Evolutionary conservation across 2,113 vertebrate genomes (phyloP).

Genomic region (Bos javanicus): DNA sequence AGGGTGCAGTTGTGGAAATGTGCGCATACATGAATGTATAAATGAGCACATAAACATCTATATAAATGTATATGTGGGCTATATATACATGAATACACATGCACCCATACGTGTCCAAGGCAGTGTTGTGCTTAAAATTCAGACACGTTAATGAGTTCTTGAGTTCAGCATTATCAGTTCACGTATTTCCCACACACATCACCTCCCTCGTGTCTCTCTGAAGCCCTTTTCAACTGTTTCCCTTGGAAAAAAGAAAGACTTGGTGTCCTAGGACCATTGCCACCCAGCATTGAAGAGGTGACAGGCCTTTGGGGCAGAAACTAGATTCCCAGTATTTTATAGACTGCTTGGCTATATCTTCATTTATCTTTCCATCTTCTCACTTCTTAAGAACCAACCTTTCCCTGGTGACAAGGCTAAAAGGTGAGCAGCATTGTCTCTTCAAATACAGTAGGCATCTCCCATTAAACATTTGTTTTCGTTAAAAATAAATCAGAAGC

Average conservation of each 20-base stretch:
- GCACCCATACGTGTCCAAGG: neutral
- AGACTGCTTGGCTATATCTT: neutral
- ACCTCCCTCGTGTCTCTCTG: neutral
- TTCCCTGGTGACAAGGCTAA: neutral
- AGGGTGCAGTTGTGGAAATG: neutral
- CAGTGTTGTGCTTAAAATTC: neutral
- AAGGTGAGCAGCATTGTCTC: neutral
- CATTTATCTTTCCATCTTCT: neutral
- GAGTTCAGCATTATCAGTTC: neutral
- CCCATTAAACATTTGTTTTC: neutral
- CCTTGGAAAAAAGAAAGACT: neutral
- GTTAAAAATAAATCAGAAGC: neutral
- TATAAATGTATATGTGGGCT: neutral
- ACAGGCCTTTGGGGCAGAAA: neutral
- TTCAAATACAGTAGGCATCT: neutral
- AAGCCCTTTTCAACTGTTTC: neutral
- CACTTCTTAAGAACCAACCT: neutral
- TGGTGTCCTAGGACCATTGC: neutral
- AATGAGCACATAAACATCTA: neutral
- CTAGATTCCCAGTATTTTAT: neutral
- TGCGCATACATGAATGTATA: neutral
- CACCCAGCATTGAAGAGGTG: neutral
- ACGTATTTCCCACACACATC: neutral
- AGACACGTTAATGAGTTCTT: neutral
- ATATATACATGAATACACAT: fast-evolving